Evolutionary conservation across 2,797 vertebrate genomes (phyloP), one percentile per base, ranked within the genome.

Genomic region (Phoxinus dragarum): DNA sequence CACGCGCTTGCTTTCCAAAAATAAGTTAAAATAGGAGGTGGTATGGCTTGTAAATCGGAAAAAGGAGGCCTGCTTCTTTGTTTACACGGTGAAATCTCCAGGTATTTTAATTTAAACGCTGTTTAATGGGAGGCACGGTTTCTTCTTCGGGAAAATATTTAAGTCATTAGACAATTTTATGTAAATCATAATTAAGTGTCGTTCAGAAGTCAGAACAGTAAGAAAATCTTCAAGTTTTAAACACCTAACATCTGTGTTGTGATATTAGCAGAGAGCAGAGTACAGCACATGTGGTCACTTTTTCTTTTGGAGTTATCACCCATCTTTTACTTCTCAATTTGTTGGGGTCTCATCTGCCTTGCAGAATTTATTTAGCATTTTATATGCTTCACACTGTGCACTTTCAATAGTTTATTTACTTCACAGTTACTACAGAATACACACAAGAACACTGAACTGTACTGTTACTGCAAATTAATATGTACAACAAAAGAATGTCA

Each of bases 401-500:
- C 44, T 68, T 67, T 36, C 14, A 23, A 34, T n/a, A 36, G 19
- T 75, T 78, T 27, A 34, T 56, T 42, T 42, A 42, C 73, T 54
- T 56, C 0, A 34, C 6, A 27, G 23, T 68, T 47, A 27, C 31
- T 54, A 17, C 72, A 21, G 49, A 56, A 49, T n/a, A 74, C 56
- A 61, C 6, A 61, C 81, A 16, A 47, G 52, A 52, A 11, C 69
- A 34, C 10, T 21, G 72, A 49, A 49, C 42, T 84, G 61, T 42
- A 56, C 17, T 56, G 1, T 68, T 72, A 49, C 31, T 1, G 56
- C 69, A 34, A 17, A 68, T 42, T 47, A 64, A 47, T 64, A 81
- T 49, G 66, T 19, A 49, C 76, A 76, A 71, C 19, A 85, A 81
- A 49, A 9, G 73, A 80, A 6, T 59, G 11, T 74, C 59, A 56